Evolutionary conservation across 2,797 vertebrate genomes (phyloP).

Genomic region (Eulemur mongoz): DNA sequence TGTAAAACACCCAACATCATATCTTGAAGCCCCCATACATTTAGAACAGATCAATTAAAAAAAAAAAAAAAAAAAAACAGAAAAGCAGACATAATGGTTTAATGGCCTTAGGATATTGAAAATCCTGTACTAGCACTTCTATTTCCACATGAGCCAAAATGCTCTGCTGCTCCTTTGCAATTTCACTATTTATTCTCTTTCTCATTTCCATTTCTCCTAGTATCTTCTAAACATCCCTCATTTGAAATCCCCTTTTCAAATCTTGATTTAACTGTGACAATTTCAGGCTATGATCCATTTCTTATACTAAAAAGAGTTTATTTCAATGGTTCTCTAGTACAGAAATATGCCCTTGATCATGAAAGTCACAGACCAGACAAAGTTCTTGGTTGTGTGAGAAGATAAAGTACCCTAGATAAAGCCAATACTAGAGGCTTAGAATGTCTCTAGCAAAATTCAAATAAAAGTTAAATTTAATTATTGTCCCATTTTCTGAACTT

Average conservation of each 20-base stretch:
- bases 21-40: not conserved
- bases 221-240: not conserved
- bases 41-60: not conserved
- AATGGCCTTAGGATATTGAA: not conserved
- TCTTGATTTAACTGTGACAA: not conserved
- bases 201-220: not conserved
- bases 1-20: not conserved
- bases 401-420: not conserved
- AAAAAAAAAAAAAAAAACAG: not conserved
- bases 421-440: not conserved
- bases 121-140: not conserved
- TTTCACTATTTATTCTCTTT: not conserved
- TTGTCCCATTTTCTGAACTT: not conserved
- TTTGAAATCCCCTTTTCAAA: conserved; percentile 11
- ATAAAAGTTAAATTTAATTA: not conserved
- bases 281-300: not conserved
- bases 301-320: not conserved
- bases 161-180: not conserved
- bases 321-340: not conserved
- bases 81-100: not conserved
- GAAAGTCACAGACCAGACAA: not conserved
- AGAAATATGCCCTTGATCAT: not conserved
- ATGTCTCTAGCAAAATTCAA: not conserved
- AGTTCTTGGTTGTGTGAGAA: not conserved
- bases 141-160: not conserved